Conservation (phyloP, 2,888 invertebrate genomes). For the Lamproptera curius region DNA sequence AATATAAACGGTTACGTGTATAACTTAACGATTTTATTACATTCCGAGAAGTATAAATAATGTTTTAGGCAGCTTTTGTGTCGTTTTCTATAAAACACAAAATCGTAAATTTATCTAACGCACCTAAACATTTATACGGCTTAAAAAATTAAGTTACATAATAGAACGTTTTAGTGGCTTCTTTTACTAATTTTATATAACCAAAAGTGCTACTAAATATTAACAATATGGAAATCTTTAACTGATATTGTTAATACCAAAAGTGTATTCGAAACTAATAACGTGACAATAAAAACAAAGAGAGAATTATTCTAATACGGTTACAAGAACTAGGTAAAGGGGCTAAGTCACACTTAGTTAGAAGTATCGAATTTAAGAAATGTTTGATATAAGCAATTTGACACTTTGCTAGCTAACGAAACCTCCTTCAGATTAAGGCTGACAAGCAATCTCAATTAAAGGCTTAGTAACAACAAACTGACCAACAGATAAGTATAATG, state of each 20-base stretch:
- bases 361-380: conserved; percentile 8
- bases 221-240: no score
- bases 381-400: conserved; percentile 10
- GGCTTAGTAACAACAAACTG: conserved; percentile 11
- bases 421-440: conserved; percentile 15
- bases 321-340: neutral
- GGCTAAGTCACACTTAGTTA: neutral
- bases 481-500: conserved; percentile 17
- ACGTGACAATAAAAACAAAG: neutral
- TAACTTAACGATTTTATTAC: no score
- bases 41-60: no score
- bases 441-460: conserved; percentile 20
- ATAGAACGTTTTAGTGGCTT: no score
- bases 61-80: no score
- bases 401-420: conserved; percentile 16
- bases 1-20: no score
- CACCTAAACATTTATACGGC: no score
- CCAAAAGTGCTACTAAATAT: neutral
- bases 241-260: neutral
- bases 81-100: no score
- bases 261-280: neutral
- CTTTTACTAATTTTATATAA: neutral
- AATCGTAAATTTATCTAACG: no score
- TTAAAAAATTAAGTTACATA: no score
- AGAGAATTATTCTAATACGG: no score